Base-by-base conservation (phyloP, 2,888 invertebrate genomes). In the Archips xylosteana region DNA sequence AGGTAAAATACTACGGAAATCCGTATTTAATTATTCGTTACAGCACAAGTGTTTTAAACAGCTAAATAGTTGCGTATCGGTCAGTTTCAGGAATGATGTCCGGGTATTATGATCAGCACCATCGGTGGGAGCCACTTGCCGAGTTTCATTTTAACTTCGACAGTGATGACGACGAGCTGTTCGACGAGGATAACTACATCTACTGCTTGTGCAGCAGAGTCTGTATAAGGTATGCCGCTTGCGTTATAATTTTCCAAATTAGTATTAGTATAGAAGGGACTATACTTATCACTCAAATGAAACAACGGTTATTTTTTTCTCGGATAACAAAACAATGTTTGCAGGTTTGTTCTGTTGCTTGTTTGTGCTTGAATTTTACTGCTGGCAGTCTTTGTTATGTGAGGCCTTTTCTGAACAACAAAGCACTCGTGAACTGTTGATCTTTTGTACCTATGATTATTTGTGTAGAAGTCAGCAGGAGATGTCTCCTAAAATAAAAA, bases 201-300 rank as follows among this genome's bases (percentile, higher is more conserved):
- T 96, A 96, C 83, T 96, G 96, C 88, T 94, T 96, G 76, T 97
- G 96, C 88, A 96, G 96, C 87, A 94, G 97, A 89, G 96, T 96
- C 76, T 96, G 96, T 83, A 94, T 96, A 83, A 95, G 96, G 97
- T 96, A 93, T 91, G 91, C 72, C n/a, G 36, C 60, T 32, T 10
- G 10, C n/a, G 2, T 32, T 36, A 36, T 60, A 39, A 57, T 32
- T 57, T 57, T 57, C 57, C 10, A 1, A 3, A 2, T 57, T 12
- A 1, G 12, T 57, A n/a, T n/a, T n/a, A n/a, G n/a, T n/a, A n/a
- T n/a, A n/a, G n/a, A n/a, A n/a, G n/a, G n/a, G n/a, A n/a, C 12
- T 32, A 57, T 8, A 49, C 51, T 51, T 51, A 15, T 8, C 36
- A 54, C 23, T 23, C 57, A 32, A 32, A 32, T 32, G 5, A 34